Percentiles rank a stretch among this genome's conserved stretches.
Evolutionary conservation across 2,888 invertebrate genomes (phyloP).

Genomic region (Adela reaumurella): DNA sequence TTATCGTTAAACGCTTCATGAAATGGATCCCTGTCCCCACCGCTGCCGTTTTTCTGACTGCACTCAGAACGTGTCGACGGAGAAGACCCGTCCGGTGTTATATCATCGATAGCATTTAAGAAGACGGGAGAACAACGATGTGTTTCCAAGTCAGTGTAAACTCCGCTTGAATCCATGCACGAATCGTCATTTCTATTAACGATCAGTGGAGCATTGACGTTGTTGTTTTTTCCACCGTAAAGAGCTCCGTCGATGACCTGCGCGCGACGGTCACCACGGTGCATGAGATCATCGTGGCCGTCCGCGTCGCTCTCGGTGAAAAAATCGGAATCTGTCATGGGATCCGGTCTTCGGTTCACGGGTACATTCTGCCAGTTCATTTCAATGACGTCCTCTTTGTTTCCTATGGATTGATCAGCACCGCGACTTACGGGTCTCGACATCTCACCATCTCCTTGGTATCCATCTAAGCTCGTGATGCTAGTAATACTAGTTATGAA

Average conservation of each 20-base stretch:
- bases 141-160: conserved; percentile 83
- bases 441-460: conserved; percentile 90
- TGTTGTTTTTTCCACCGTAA: conserved; percentile 70
- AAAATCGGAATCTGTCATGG: conserved; percentile 90
- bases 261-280: conserved; percentile 69
- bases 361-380: conserved; percentile 60
- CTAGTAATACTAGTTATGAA: conserved; percentile 88
- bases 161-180: conserved; percentile 85
- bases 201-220: conserved; percentile 51
- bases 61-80: conserved; percentile 53
- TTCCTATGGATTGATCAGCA: conserved; percentile 67
- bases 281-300: conserved; percentile 70
- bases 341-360: conserved; percentile 68
- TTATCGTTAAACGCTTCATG: conserved; percentile 22
- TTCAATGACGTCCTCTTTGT: conserved; percentile 48
- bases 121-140: conserved; percentile 48
- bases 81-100: conserved; percentile 63
- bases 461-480: conserved; percentile 88
- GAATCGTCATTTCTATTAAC: conserved; percentile 66
- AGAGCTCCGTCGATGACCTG: conserved; percentile 87
- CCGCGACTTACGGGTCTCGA: conserved; percentile 81
- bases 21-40: conserved; percentile 23
- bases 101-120: conserved; percentile 61
- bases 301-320: conserved; percentile 89
- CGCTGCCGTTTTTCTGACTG: conserved; percentile 42